Evolutionary conservation across 2,113 vertebrate genomes (phyloP), one percentile per base, ranked within the genome.

Genomic region (Hassar affinis): DNA sequence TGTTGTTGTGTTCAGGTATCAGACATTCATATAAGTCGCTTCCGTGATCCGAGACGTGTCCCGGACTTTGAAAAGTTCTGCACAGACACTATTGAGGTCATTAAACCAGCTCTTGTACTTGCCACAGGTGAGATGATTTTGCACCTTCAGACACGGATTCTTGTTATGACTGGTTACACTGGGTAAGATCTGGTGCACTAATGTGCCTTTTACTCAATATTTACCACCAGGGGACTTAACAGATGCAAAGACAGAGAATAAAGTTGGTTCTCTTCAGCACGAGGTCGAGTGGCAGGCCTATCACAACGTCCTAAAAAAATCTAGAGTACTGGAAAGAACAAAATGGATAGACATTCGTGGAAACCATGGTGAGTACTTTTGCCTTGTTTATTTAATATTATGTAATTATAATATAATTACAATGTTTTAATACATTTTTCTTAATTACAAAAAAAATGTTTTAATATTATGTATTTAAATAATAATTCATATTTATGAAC

Each of bases 221-320:
- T 79, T 35, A 17, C 78, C 84, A 83, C 6, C 89, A 99, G 98
- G 98, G 82, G 98, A 99, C 85, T 92, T 99, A 86, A 99, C 98
- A 30, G 98, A 99, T 88, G 96, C 95, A 2, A 98, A 97, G 92
- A 96, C 96, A 2, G 95, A 95, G 90, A 96, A 95, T 88, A 95
- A 94, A 86, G 86, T 98, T 87, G 98, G 97, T 49, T 99, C 98
- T 81, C 94, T 92, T 78, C 98, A 99, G 86, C 86, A 96, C 8
- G 97, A 99, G 85, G 93, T 93, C 83, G 98, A 99, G 88, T 99
- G 98, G 98, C 96, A 97, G 90, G 96, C 93, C 85, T 99, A 99
- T 85, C 94, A 97, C 80, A 93, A 94, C 87, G 88, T 97, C 89
- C 91, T 99, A 86, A 99, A 97, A 91, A 95, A 93, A 91, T 96